Base-by-base conservation (phyloP, 2,888 invertebrate species). In the Nemoura dubitans region DNA sequence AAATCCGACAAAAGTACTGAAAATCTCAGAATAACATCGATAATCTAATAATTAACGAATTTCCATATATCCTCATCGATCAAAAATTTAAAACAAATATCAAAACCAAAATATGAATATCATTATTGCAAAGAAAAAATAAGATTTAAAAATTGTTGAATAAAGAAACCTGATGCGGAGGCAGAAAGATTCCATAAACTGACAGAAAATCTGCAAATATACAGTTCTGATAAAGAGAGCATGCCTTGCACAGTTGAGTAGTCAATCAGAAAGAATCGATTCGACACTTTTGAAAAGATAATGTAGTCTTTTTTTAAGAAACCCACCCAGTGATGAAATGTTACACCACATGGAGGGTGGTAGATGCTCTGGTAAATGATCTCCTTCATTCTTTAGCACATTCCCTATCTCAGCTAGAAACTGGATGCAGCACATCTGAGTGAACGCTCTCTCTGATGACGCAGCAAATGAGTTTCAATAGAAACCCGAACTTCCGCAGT, bases 241-340 rank as follows among this genome's bases (percentile, higher is more conserved):
- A 36, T 10, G 10, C 36, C 36, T 6, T 36, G 10, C 36, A 36
- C 36, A 59, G 59, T 2, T 59, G 59, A 59, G 59, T 59, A 21
- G 59, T 59, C 59, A 59, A 21, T 59, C 16, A 59, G 16, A 59
- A 59, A 10, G 59, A 59, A 59, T 59, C 59, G 59, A 59, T 59
- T 21, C 59, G 21, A 10, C 59, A 21, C 59, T 10, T 59, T 59
- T 78, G 27, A 26, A 78, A 27, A 78, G 78, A 78, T 78, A 78
- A 78, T 78, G 78, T 78, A 78, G 28, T 78, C 28, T 78, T 78
- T 78, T 76, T 78, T 78, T 6, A 78, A 78, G 28, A 78, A 78
- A 28, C 2, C 7, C 7, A 78, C 7, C 26, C 10, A 78, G 78
- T 78, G 78, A 78, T 78, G 78, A n/a, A 78, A 78, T 27, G 78